These are phyloP conservation scores for Haliclystus octoradiatus DNA, from an alignment of 30 jellyfish, hydroid and myxozoan genomes.

Conservation along the genomic window DNA sequence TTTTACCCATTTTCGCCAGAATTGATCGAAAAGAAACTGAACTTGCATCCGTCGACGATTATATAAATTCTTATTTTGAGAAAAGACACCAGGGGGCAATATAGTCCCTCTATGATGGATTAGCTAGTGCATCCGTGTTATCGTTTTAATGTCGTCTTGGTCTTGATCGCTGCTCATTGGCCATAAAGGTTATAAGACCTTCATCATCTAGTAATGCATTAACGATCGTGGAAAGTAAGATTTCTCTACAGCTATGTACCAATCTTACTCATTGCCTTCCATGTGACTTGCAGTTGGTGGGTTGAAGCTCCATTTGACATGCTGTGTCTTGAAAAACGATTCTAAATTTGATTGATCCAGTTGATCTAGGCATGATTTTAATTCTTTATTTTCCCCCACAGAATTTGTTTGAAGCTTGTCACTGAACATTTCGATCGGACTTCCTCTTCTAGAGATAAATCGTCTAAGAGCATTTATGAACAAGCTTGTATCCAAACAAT, in stretches of 20 bases:
- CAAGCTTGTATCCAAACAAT: slow-evolving; percentile 28
- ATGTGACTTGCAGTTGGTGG: slow-evolving; percentile 44
- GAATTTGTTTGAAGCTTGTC: slow-evolving; percentile 4
- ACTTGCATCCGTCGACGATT: slow-evolving; percentile 35
- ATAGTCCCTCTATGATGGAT: no score
- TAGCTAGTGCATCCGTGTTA: no score
- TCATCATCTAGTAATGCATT: no score
- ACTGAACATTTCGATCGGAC: slow-evolving; percentile 18
- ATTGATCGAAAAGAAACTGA: slow-evolving; percentile 21
- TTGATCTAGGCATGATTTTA: slow-evolving; percentile 1
- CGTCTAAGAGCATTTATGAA: slow-evolving; percentile 29
- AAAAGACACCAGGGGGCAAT: slow-evolving; percentile 43
- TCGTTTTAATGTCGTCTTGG: no score
- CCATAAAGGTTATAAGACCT: no score
- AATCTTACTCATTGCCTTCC: no score
- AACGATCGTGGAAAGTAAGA: no score
- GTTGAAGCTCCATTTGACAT: slow-evolving; percentile 23
- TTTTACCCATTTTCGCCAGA: slow-evolving; percentile 34
- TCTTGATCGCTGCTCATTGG: no score
- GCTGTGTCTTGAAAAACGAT: no score
- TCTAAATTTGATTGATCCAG: slow-evolving; percentile 20
- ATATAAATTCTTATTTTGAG: slow-evolving; percentile 17
- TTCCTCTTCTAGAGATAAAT: slow-evolving; percentile 31
- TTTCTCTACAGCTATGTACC: no score
- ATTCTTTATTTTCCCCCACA: slow-evolving; percentile 1